phyloP scores from a whole-genome alignment of 2,797 vertebrate species.

The Fratercula arctica region DNA sequence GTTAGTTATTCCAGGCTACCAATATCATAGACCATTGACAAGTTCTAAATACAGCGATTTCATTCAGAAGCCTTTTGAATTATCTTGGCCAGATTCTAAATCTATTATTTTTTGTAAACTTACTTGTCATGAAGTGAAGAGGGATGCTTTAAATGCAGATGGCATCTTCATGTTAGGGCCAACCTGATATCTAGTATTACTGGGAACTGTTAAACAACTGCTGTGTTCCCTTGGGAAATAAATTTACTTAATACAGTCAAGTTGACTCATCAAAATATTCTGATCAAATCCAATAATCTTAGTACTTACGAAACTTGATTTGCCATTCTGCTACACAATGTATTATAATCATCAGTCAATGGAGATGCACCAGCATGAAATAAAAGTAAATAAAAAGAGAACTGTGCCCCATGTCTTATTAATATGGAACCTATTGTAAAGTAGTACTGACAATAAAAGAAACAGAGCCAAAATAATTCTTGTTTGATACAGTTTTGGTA shows the following conservation, averaged over 20 bases:
- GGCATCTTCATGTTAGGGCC: not conserved
- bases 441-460: not conserved
- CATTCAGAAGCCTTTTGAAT: not conserved
- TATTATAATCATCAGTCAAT: not conserved
- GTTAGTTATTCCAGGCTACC: not conserved
- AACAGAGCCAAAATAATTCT: not conserved
- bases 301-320: not conserved
- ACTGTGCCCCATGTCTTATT: not conserved
- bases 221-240: not conserved
- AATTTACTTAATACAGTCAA: not conserved
- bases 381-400: not conserved
- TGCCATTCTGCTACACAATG: not conserved
- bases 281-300: not conserved
- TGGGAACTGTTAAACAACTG: not conserved
- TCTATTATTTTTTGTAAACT: not conserved
- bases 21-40: not conserved
- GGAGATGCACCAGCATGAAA: not conserved
- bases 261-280: not conserved
- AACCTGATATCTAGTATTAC: not conserved
- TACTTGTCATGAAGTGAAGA: not conserved
- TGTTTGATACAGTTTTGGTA: not conserved
- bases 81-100: not conserved
- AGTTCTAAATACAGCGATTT: not conserved
- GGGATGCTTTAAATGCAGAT: not conserved
- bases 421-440: not conserved